Conservation (phyloP, 2,113 vertebrate species). For the Entelurus aequoreus region DNA sequence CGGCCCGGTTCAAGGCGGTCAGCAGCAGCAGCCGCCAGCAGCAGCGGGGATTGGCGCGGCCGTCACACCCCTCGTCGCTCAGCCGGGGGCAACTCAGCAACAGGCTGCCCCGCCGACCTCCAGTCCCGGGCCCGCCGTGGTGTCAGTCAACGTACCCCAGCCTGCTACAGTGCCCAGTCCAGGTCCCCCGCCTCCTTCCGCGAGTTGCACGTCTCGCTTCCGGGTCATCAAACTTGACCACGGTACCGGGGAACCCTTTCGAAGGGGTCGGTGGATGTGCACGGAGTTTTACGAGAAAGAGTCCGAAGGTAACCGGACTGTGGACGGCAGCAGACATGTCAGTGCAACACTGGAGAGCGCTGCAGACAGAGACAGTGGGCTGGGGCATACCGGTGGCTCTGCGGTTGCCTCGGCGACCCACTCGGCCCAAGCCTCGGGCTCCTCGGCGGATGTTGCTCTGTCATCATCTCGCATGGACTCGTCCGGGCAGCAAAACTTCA, state of each 20-base stretch:
- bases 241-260: conserved; percentile 89
- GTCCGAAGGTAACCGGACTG: conserved; percentile 78
- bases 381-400: conserved; percentile 83
- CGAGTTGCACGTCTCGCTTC: conserved; percentile 88
- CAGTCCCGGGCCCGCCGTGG: conserved; percentile 18
- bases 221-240: conserved; percentile 98
- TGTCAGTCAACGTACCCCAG: conserved; percentile 54
- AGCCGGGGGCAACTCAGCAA: conserved; percentile 47
- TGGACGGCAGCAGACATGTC: conserved; percentile 81
- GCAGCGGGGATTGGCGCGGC: conserved; percentile 20
- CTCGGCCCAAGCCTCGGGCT: conserved; percentile 74
- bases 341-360: conserved; percentile 69
- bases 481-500: conserved; percentile 62
- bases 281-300: conserved; percentile 95
- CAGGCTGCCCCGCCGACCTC: conserved; percentile 31
- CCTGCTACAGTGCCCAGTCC: conserved; percentile 54
- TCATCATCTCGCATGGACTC: conserved; percentile 75
- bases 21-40: conserved; percentile 36
- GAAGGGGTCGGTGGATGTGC: conserved; percentile 93
- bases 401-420: conserved; percentile 68
- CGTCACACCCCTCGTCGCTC: conserved; percentile 19
- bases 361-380: conserved; percentile 86
- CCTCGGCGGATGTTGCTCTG: conserved; percentile 71
- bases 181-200: conserved; percentile 30
- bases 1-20: conserved; percentile 39